These are phyloP conservation scores for Chironex yamaguchii DNA, from an alignment of 30 jellyfish, hydroid and myxozoan genomes.

Conservation along the genomic window DNA sequence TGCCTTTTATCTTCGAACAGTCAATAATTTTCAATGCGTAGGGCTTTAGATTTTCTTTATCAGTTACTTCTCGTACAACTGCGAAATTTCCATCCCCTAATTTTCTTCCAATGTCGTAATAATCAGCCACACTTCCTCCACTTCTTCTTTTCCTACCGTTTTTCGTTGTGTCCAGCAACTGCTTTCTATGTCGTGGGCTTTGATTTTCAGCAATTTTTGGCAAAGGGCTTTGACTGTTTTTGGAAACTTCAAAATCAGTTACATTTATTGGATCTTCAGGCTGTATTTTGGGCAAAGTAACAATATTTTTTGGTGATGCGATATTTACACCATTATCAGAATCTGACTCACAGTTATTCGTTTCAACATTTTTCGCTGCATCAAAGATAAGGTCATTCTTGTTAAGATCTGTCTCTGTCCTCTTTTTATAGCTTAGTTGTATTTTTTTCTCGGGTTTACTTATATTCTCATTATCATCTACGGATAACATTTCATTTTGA, in stretches of 20 bases:
- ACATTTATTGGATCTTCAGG: background rate
- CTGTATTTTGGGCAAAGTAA: background rate
- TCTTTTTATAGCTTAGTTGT: background rate
- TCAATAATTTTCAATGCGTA: slow-evolving; percentile 93
- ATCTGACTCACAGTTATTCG: too few relatives aligned
- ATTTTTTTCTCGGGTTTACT: background rate
- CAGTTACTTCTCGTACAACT: slow-evolving; percentile 86
- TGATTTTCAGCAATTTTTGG: background rate
- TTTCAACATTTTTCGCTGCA: too few relatives aligned
- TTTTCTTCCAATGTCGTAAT: slow-evolving; percentile 78
- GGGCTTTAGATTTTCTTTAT: slow-evolving; percentile 61
- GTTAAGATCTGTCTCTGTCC: background rate
- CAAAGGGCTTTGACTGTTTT: background rate
- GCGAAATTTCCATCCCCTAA: slow-evolving; percentile 99
- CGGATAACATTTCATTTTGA: background rate
- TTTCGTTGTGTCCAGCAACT: too few relatives aligned
- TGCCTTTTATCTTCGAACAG: slow-evolving; percentile 83
- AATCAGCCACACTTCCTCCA: slow-evolving; percentile 17
- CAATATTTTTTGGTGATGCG: background rate
- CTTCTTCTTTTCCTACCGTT: background rate
- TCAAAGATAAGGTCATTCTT: too few relatives aligned
- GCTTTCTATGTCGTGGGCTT: too few relatives aligned
- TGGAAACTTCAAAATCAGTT: background rate
- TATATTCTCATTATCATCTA: background rate
- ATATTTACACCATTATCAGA: too few relatives aligned